A percentile compares a stretch with the other conserved stretches of the same genome.
Conservation (phyloP, 2,113 vertebrate genomes). For the Cochlearius cochlearius region DNA sequence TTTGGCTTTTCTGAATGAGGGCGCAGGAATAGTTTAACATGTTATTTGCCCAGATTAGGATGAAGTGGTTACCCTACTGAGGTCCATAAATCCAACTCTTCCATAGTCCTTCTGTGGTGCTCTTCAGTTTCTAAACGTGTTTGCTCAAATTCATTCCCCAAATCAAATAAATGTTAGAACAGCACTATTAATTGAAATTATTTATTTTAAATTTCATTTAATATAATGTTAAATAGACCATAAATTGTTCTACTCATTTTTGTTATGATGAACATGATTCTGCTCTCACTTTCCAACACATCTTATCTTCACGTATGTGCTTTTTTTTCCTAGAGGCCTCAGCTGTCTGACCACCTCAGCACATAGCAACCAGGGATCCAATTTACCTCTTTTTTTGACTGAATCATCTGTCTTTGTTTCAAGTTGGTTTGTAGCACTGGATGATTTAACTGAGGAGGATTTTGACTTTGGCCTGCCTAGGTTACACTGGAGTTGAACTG, state of each 20-base stretch:
- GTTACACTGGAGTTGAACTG: slow-evolving; percentile 67
- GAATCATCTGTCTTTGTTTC: slow-evolving; percentile 74
- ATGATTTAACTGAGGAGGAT: slow-evolving; percentile 66
- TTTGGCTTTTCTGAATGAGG: background rate
- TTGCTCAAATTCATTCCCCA: background rate
- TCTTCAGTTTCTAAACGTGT: background rate
- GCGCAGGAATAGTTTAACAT: background rate
- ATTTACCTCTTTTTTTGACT: slow-evolving; percentile 79
- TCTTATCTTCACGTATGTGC: background rate
- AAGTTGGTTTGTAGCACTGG: slow-evolving; percentile 21
- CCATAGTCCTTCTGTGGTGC: background rate
- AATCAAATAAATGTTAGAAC: background rate
- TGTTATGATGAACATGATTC: background rate
- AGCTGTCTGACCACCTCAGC: background rate
- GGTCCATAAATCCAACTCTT: background rate
- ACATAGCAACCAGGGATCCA: background rate
- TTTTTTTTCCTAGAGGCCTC: background rate
- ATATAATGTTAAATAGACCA: background rate
- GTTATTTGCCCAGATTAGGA: background rate
- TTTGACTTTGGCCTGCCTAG: slow-evolving; percentile 72
- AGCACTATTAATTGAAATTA: background rate
- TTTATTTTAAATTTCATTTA: background rate
- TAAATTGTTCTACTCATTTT: background rate
- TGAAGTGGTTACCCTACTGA: background rate
- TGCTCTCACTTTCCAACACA: background rate